Evolutionary conservation across 2,888 invertebrate species (phyloP).

Genomic region (Agriopis marginaria): DNA sequence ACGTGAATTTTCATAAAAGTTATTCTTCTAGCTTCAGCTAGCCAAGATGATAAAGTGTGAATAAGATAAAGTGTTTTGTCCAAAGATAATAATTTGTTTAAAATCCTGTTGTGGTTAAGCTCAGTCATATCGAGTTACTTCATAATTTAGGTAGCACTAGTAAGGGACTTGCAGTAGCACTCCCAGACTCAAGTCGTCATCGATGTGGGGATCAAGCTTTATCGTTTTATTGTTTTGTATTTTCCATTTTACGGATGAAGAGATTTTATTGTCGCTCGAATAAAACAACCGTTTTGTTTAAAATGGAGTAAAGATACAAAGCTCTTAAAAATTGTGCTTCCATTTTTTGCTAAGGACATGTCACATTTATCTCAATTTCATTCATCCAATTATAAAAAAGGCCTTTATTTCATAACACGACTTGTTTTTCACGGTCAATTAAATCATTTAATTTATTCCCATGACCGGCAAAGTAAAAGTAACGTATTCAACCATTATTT

Average conservation of each 20-base stretch:
- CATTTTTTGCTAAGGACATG: too few relatives aligned
- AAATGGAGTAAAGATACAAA: background rate
- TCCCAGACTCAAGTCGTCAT: slow-evolving; percentile 37
- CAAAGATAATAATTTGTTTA: too few relatives aligned
- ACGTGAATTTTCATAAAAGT: too few relatives aligned
- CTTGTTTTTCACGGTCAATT: slow-evolving; percentile 2
- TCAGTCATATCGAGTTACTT: too few relatives aligned
- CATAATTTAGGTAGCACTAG: background rate
- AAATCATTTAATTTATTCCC: background rate
- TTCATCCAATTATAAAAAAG: background rate
- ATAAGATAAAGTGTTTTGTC: too few relatives aligned
- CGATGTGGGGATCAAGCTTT: slow-evolving; percentile 45
- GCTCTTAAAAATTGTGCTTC: background rate
- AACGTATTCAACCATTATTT: slow-evolving; percentile 14
- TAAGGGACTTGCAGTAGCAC: slow-evolving; percentile 12
- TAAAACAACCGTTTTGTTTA: slow-evolving; percentile 34
- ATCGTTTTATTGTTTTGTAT: slow-evolving; percentile 51
- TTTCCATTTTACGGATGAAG: slow-evolving; percentile 48
- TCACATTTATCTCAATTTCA: background rate
- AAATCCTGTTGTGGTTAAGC: too few relatives aligned
- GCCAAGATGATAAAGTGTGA: too few relatives aligned
- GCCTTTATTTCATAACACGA: background rate
- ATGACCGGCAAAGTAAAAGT: slow-evolving; percentile 6
- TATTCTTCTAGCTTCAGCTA: too few relatives aligned
- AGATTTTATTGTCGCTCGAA: slow-evolving; percentile 38